phyloP scores from a whole-genome alignment of 2,797 vertebrate species.

The Dromococcyx pavoninus region DNA sequence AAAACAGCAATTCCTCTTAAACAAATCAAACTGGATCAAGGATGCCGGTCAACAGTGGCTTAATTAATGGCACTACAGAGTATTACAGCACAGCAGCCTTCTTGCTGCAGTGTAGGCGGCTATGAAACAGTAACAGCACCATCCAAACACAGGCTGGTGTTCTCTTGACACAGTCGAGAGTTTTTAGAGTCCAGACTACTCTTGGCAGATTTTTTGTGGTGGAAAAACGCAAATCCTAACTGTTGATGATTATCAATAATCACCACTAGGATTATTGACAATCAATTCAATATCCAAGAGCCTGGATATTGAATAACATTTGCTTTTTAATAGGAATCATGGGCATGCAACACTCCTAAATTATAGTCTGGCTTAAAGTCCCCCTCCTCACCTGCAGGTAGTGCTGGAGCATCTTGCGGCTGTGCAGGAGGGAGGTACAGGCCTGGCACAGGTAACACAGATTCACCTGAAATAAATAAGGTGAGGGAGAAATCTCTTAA shows the following conservation, averaged over 20 bases:
- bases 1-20: not conserved
- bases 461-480: conserved; percentile 82
- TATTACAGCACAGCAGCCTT: not conserved
- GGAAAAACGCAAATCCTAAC: not conserved
- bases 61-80: not conserved
- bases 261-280: not conserved
- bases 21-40: not conserved
- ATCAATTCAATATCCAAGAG: not conserved
- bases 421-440: conserved; percentile 95
- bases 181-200: not conserved
- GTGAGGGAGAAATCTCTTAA: not conserved
- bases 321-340: not conserved
- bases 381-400: conserved; percentile 88
- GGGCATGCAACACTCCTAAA: not conserved
- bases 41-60: not conserved
- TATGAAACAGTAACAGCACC: not conserved
- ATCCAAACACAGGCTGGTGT: not conserved
- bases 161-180: not conserved
- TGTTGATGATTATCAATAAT: not conserved
- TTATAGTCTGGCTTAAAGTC: not conserved
- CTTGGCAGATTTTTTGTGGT: not conserved
- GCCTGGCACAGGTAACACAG: conserved; percentile 96
- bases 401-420: conserved; percentile 98
- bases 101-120: not conserved
- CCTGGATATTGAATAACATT: not conserved